phyloP scores from a whole-genome alignment of 1,140 invertebrate genomes.

The Scaptomyza graminum region DNA sequence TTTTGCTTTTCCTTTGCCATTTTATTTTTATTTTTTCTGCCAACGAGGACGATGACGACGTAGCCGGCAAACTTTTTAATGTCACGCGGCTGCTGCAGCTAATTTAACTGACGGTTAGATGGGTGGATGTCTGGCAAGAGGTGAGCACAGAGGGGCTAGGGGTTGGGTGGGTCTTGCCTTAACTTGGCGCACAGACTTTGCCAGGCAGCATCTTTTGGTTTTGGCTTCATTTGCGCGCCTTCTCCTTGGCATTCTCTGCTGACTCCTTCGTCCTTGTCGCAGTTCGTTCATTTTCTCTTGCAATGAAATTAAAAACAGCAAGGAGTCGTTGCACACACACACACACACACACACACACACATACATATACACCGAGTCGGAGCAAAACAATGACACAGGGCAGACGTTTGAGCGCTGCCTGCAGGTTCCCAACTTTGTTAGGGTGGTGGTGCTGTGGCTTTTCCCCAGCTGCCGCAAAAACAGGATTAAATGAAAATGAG shows the following conservation, averaged over 20 bases:
- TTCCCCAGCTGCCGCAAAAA: neutral
- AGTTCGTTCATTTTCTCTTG: conserved; percentile 60
- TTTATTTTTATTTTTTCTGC: conserved; percentile 52
- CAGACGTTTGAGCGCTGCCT: conserved; percentile 24
- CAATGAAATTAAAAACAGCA: conserved; percentile 83
- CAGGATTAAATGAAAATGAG: conserved; percentile 67
- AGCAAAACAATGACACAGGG: conserved; percentile 33
- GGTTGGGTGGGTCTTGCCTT: conserved; percentile 9
- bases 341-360: conserved; percentile 42
- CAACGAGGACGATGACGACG: conserved; percentile 27
- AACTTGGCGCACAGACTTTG: conserved; percentile 70
- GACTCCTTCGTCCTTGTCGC: conserved; percentile 39
- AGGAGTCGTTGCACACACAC: conserved; percentile 67
- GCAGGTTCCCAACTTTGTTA: conserved; percentile 29
- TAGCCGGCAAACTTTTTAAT: conserved; percentile 77
- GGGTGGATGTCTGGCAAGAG: conserved; percentile 6
- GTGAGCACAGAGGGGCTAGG: neutral
- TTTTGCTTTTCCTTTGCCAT: conserved; percentile 28
- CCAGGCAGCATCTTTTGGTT: conserved; percentile 65
- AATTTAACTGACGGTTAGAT: conserved; percentile 58
- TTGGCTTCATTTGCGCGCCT: conserved; percentile 71
- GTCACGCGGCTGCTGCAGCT: conserved; percentile 76
- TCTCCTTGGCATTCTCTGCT: conserved; percentile 39
- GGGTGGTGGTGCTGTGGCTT: neutral
- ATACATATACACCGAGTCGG: too few species aligned